Base-by-base conservation (phyloP, 2,888 invertebrate genomes). In the Hecatera dysodea region DNA sequence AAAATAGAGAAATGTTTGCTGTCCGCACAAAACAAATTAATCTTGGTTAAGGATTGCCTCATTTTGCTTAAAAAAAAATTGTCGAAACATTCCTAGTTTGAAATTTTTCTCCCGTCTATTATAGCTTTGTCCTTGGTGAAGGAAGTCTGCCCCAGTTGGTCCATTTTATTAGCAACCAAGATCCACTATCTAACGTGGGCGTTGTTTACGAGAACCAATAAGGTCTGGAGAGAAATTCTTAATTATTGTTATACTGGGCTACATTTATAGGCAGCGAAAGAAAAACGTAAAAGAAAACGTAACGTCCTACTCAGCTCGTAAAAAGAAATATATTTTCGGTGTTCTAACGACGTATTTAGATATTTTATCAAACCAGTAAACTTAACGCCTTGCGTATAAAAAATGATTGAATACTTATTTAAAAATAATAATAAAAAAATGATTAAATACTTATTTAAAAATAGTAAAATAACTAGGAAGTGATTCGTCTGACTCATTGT, bases 171-270 rank as follows among this genome's bases (percentile, higher is more conserved):
- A 64, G 9, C 17, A 52, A 67, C n/a, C 62, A 39, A 57, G 29
- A 27, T 57, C 39, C 53, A 61, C 46, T 29, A 66, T 12, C 29
- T 27, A 39, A 17, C 44, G 29, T 29, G 55, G 53, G 46, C 36
- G 55, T 56, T 75, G 61, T 50, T 44, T 53, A 63, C n/a, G 27
- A 56, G 42, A 60, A 52, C 27, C 48, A 69, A 75, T 78, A 78
- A 69, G 19, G 15, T 15, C n/a, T 17, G 12, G 29, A 19, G 17
- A 44, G 24, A 39, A 68, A 44, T 48, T 74, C 68, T 57, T 77
- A 68, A 73, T 78, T 61, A 52, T 61, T 61, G 7, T 64, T 44
- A 50, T 56, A 27, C 22, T n/a, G 12, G 60, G 53, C 50, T 60
- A 46, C 46, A 60, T 55, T 61, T 60, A 64, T 46, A 42, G 15